Evolutionary conservation across 2,797 vertebrate genomes (phyloP).

Genomic region (Phalloptychus januarius): DNA sequence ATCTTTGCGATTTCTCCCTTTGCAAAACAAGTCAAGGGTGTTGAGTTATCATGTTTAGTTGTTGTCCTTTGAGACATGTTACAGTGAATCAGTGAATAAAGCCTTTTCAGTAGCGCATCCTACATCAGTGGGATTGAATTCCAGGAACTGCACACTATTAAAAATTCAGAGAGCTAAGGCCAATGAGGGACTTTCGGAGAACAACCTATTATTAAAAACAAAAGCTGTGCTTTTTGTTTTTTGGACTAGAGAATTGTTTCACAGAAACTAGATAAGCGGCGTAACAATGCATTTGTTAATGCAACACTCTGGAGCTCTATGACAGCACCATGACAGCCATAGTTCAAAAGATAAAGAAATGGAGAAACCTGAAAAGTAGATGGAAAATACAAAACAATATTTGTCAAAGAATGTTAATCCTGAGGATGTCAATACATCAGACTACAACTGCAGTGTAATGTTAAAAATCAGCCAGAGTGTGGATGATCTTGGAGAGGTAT

Average conservation of each 20-base stretch:
- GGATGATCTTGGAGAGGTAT: neutral
- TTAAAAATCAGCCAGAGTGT: neutral
- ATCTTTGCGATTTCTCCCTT: slow-evolving; percentile 31
- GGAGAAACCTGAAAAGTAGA: neutral
- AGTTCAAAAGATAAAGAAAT: neutral
- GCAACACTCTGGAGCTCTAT: neutral
- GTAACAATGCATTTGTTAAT: neutral
- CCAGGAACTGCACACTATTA: slow-evolving; percentile 62
- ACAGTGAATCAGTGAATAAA: slow-evolving; percentile 44
- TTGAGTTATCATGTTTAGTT: slow-evolving; percentile 21
- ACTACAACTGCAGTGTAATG: neutral
- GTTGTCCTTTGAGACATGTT: slow-evolving; percentile 38
- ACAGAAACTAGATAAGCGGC: neutral
- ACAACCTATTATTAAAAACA: slow-evolving; percentile 61
- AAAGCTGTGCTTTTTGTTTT: neutral
- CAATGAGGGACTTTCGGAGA: slow-evolving; percentile 61
- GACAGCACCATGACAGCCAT: neutral
- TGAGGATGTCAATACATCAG: neutral
- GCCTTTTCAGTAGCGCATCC: slow-evolving; percentile 37
- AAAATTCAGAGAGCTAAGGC: slow-evolving; percentile 55
- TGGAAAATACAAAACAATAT: neutral
- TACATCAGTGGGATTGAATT: slow-evolving; percentile 50
- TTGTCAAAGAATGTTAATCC: neutral
- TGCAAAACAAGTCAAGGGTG: slow-evolving; percentile 49
- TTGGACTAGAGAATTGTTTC: neutral